Conservation (phyloP, 2,888 invertebrate species). For the Tethea ocularis region DNA sequence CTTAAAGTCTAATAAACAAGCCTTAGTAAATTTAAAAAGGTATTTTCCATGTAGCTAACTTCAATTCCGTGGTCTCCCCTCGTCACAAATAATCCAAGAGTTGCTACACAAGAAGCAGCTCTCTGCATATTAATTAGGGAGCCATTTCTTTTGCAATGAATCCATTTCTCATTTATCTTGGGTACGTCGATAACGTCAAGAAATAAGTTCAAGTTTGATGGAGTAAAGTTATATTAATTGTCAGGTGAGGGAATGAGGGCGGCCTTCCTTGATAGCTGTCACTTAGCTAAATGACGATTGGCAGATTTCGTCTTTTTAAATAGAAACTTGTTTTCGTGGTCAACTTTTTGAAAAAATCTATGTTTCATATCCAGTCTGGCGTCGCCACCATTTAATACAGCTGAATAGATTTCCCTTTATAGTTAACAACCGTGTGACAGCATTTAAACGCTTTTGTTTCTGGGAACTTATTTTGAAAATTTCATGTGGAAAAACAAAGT, state of each 20-base stretch:
- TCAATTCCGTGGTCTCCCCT: background rate
- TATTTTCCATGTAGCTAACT: background rate
- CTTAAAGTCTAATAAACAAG: too few relatives aligned
- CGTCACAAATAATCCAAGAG: background rate
- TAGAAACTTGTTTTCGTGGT: too few relatives aligned
- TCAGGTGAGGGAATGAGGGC: background rate
- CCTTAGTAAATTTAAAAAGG: too few relatives aligned
- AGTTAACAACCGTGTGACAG: too few relatives aligned
- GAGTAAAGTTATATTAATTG: background rate
- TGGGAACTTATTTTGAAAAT: too few relatives aligned
- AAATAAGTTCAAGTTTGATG: conserved; percentile 1
- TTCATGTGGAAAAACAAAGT: too few relatives aligned
- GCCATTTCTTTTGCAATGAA: background rate
- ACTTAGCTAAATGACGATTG: background rate
- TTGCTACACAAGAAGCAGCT: background rate
- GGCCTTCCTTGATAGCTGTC: background rate
- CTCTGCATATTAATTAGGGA: background rate
- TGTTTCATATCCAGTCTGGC: too few relatives aligned
- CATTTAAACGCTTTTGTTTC: too few relatives aligned
- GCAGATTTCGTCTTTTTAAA: too few relatives aligned
- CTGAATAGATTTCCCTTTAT: too few relatives aligned
- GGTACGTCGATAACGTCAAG: background rate
- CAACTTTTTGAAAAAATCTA: too few relatives aligned
- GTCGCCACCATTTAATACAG: too few relatives aligned
- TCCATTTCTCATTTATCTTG: background rate